Percentiles rank a stretch among this genome's conserved stretches.
Evolutionary conservation across 2,888 invertebrate species (phyloP).

Genomic region (Caenorhabditis sp.): DNA sequence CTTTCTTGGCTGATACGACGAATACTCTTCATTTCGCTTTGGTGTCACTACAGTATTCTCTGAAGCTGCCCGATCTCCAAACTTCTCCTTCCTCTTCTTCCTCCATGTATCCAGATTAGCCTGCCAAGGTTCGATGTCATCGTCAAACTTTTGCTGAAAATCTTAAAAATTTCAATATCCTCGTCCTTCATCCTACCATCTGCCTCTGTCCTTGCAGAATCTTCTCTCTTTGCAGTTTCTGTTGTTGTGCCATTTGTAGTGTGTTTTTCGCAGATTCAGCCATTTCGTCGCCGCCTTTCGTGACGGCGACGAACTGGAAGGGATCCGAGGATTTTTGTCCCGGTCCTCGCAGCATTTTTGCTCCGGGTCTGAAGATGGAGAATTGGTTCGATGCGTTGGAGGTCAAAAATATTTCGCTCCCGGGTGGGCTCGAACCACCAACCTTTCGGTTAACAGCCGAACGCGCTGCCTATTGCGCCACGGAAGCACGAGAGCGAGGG

Average conservation of each 20-base stretch:
- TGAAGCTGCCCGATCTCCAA: constrained; percentile 41
- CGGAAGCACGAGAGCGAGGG: constrained; percentile 63
- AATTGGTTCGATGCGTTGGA: neutral
- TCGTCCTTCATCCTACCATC: constrained; percentile 1
- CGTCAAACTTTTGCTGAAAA: constrained; percentile 60
- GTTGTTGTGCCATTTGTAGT: constrained; percentile 68
- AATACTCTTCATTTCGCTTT: constrained; percentile 20
- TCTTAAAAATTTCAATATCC: neutral
- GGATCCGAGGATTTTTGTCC: constrained; percentile 70
- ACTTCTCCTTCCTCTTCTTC: constrained; percentile 67
- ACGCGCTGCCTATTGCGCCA: constrained; percentile 81
- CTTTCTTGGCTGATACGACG: constrained; percentile 40
- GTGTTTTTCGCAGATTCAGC: constrained; percentile 69
- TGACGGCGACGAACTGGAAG: constrained; percentile 68
- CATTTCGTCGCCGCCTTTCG: constrained; percentile 64
- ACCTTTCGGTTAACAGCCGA: constrained; percentile 83
- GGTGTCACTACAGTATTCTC: constrained; percentile 34
- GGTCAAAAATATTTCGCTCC: constrained; percentile 72
- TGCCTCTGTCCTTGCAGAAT: constrained; percentile 59
- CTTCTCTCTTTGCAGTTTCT: constrained; percentile 64
- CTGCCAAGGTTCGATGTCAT: constrained; percentile 69
- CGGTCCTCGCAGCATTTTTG: constrained; percentile 65
- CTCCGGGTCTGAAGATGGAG: constrained; percentile 45
- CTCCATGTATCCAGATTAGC: constrained; percentile 73
- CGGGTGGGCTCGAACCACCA: constrained; percentile 83